Conservation (phyloP, 30 jellyfish, hydroid and myxozoan species). For the Aurelia coerulea region DNA sequence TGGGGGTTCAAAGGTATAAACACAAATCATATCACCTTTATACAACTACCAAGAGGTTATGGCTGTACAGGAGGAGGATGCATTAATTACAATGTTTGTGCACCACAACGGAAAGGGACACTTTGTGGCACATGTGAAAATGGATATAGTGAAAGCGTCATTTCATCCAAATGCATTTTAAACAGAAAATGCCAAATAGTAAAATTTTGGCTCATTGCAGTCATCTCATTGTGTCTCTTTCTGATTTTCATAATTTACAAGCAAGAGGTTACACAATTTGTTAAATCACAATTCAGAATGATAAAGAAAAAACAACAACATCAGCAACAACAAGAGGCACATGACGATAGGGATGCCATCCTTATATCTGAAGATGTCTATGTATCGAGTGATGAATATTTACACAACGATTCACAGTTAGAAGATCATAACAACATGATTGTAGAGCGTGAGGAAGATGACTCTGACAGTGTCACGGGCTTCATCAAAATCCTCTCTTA, state of each 20-base stretch:
- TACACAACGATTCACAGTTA: no score
- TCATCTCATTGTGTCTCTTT: background rate
- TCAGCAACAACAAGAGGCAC: background rate
- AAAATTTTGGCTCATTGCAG: background rate
- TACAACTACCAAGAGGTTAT: background rate
- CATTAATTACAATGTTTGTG: background rate
- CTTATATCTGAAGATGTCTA: background rate
- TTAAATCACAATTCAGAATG: background rate
- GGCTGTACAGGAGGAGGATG: background rate
- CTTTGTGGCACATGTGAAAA: background rate
- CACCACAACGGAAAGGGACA: background rate
- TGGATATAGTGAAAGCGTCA: background rate
- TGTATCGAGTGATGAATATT: background rate
- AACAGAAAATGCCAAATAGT: background rate
- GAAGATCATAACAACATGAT: background rate
- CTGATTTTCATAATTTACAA: background rate
- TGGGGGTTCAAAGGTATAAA: background rate
- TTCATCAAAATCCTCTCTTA: slow-evolving; percentile 29
- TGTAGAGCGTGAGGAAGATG: no score
- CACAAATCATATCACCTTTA: background rate
- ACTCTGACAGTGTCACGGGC: slow-evolving; percentile 1
- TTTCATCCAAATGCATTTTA: background rate
- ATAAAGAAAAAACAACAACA: background rate
- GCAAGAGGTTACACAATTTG: background rate
- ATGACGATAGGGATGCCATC: background rate